Evolutionary conservation across 2,113 vertebrate species (phyloP).

Genomic region (Gorsachius goisagi): DNA sequence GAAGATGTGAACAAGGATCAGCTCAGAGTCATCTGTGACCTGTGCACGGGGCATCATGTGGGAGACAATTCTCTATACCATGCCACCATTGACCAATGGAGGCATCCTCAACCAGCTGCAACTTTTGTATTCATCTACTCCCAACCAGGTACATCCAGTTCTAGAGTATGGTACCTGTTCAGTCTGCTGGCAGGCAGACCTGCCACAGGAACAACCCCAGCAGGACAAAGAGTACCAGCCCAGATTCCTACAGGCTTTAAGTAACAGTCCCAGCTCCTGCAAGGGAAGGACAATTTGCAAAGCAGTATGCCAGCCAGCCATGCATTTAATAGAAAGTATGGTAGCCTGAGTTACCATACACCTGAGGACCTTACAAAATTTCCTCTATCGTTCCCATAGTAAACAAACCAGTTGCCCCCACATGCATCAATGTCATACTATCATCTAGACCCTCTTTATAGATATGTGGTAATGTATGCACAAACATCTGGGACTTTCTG

Average conservation of each 20-base stretch:
- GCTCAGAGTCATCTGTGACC: too few relatives aligned
- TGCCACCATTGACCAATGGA: background rate
- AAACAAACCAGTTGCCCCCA: background rate
- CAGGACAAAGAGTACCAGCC: background rate
- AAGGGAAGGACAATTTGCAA: background rate
- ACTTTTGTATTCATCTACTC: background rate
- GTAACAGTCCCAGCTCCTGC: background rate
- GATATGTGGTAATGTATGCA: background rate
- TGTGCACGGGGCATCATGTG: fast-evolving
- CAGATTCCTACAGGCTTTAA: background rate
- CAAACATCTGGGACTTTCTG: background rate
- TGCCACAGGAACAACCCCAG: background rate
- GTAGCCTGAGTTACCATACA: background rate
- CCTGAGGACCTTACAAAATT: background rate
- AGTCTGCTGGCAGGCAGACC: background rate
- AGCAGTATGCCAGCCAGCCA: background rate
- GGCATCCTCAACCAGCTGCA: background rate
- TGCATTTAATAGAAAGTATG: background rate
- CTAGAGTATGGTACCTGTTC: background rate
- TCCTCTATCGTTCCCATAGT: background rate
- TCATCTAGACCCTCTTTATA: background rate
- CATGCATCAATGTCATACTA: too few relatives aligned
- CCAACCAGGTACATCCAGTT: background rate
- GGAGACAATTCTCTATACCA: background rate
- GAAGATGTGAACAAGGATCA: background rate